Evolutionary conservation across 2,113 vertebrate genomes (phyloP).

Genomic region (Zosterops borbonicus): DNA sequence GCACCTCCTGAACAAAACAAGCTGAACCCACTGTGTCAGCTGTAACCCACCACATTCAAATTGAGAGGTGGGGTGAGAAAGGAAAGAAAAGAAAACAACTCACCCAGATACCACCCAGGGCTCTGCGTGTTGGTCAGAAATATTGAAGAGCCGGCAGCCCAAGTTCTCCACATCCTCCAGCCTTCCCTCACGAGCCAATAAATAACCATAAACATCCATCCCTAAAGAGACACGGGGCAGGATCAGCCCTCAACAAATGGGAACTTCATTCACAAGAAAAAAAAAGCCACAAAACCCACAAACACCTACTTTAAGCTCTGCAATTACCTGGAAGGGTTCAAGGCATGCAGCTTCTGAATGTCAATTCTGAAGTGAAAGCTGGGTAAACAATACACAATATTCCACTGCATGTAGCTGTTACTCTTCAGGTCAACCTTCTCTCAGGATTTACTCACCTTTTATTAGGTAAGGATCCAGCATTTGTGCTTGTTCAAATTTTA

Average conservation of each 20-base stretch:
- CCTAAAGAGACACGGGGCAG: slow-evolving; percentile 63
- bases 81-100: neutral
- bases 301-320: neutral
- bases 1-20: neutral
- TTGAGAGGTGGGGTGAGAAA: neutral
- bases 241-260: neutral
- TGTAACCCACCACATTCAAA: neutral
- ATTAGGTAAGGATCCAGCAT: slow-evolving; percentile 98
- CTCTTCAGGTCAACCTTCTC: neutral
- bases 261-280: neutral
- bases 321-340: neutral
- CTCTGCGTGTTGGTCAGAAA: slow-evolving; percentile 97
- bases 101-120: slow-evolving; percentile 99
- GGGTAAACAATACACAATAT: neutral
- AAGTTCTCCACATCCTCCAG: slow-evolving; percentile 97
- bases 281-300: neutral
- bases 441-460: slow-evolving; percentile 80
- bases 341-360: neutral
- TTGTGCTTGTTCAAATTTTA: slow-evolving; percentile 98
- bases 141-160: slow-evolving; percentile 95
- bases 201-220: slow-evolving; percentile 97
- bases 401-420: neutral
- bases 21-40: neutral
- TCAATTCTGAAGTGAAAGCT: neutral
- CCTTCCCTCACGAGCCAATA: slow-evolving; percentile 92